Percentiles rank a stretch among this genome's conserved stretches.
phyloP scores from a whole-genome alignment of 2,888 invertebrate genomes.

The Calephelis perditalis region DNA sequence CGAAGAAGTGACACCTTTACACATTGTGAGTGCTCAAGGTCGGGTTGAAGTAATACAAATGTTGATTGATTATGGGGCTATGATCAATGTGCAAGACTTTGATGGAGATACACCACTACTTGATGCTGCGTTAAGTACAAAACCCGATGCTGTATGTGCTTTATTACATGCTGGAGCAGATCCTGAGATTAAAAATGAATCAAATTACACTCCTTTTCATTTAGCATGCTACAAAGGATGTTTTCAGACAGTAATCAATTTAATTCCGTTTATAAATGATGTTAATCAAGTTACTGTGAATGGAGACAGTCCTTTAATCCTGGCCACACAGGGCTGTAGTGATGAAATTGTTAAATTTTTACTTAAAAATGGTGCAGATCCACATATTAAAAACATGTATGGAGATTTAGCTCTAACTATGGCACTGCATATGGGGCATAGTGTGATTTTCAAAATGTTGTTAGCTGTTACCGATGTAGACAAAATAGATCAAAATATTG shows the following conservation, averaged over 20 bases:
- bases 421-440: slow-evolving; percentile 50
- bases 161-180: slow-evolving; percentile 64
- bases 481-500: slow-evolving; percentile 50
- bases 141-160: slow-evolving; percentile 46
- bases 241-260: slow-evolving; percentile 43
- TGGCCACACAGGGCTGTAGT: slow-evolving; percentile 50
- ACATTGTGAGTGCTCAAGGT: slow-evolving; percentile 59
- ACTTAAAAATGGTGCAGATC: slow-evolving; percentile 56
- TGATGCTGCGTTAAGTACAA: slow-evolving; percentile 53
- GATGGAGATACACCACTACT: slow-evolving; percentile 72
- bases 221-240: slow-evolving; percentile 63
- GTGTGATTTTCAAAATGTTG: slow-evolving; percentile 48
- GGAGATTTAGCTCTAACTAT: slow-evolving; percentile 55
- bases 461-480: slow-evolving; percentile 45
- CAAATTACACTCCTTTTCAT: slow-evolving; percentile 60
- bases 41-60: slow-evolving; percentile 54
- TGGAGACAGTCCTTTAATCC: slow-evolving; percentile 57
- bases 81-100: slow-evolving; percentile 63
- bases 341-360: slow-evolving; percentile 54
- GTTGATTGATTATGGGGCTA: slow-evolving; percentile 58
- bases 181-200: slow-evolving; percentile 56
- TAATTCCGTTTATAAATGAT: slow-evolving; percentile 55
- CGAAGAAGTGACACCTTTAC: slow-evolving; percentile 67
- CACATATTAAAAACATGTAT: slow-evolving; percentile 49
- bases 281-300: slow-evolving; percentile 50